Evolutionary conservation across 37 sponge, comb jelly and placozoan species (phyloP).

Genomic region (Haliclona indistincta): DNA sequence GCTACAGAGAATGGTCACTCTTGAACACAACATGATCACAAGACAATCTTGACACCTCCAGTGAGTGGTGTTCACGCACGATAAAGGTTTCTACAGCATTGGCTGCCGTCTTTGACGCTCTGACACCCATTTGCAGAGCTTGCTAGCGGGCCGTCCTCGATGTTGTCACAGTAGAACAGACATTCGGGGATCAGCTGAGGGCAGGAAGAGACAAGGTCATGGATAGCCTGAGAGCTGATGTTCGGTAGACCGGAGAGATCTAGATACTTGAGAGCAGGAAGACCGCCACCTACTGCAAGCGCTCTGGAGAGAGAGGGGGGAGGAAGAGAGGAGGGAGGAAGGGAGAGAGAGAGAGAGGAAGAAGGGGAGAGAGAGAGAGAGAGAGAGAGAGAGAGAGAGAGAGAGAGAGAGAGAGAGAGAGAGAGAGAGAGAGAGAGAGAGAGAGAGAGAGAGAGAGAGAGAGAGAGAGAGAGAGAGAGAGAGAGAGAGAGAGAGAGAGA

Average conservation of each 20-base stretch:
- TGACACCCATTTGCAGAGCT: conserved; percentile 75
- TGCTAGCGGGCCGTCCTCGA: conserved; percentile 72
- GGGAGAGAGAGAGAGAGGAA: background rate
- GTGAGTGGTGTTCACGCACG: background rate
- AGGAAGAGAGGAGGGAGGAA: too few relatives aligned
- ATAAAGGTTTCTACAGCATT: conserved; percentile 5
- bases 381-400: background rate
- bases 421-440: background rate
- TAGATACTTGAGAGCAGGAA: conserved; percentile 54
- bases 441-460: background rate
- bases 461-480: background rate
- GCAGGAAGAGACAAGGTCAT: conserved; percentile 41
- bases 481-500: too few relatives aligned
- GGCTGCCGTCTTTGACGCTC: conserved; percentile 41
- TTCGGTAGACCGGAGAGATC: conserved; percentile 77
- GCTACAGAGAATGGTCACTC: too few relatives aligned
- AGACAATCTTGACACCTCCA: too few relatives aligned
- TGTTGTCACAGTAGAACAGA: conserved; percentile 89
- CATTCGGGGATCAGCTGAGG: conserved; percentile 69
- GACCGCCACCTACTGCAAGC: conserved; percentile 28
- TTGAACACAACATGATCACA: too few relatives aligned
- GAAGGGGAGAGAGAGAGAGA: background rate
- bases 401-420: background rate
- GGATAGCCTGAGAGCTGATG: conserved; percentile 45
- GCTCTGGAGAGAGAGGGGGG: conserved; percentile 11